Evolutionary conservation across 1,140 invertebrate species (phyloP).

Genomic region (Orchestia grillus): DNA sequence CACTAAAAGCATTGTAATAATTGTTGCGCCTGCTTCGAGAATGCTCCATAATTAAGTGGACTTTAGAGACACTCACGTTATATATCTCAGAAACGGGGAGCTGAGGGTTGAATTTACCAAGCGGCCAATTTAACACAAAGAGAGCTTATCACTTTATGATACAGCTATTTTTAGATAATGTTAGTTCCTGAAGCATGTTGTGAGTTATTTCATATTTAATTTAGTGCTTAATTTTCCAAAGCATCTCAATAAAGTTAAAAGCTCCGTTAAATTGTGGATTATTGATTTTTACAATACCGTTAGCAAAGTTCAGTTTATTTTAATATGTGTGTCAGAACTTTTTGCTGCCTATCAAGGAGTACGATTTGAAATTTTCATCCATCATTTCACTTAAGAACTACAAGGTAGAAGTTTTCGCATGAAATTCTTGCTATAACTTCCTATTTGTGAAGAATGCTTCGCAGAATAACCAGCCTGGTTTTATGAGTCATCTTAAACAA

Average conservation of each 20-base stretch:
- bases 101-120: not conserved
- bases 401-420: not conserved
- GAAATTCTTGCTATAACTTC: not conserved
- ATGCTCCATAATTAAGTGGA: not conserved
- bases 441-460: not conserved
- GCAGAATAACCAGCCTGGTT: not conserved
- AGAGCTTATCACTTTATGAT: not conserved
- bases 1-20: constrained; percentile 10
- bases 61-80: not conserved
- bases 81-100: not conserved
- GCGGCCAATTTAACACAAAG: no score
- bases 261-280: not conserved
- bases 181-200: not conserved
- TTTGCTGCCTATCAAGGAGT: not conserved
- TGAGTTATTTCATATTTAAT: not conserved
- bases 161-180: not conserved
- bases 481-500: not conserved
- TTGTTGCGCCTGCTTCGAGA: not conserved
- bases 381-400: not conserved
- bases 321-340: not conserved
- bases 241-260: not conserved
- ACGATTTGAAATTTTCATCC: not conserved
- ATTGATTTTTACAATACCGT: not conserved
- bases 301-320: not conserved
- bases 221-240: not conserved